Base-by-base conservation (phyloP, 2,888 invertebrate species). In the Deilephila porcellus region DNA sequence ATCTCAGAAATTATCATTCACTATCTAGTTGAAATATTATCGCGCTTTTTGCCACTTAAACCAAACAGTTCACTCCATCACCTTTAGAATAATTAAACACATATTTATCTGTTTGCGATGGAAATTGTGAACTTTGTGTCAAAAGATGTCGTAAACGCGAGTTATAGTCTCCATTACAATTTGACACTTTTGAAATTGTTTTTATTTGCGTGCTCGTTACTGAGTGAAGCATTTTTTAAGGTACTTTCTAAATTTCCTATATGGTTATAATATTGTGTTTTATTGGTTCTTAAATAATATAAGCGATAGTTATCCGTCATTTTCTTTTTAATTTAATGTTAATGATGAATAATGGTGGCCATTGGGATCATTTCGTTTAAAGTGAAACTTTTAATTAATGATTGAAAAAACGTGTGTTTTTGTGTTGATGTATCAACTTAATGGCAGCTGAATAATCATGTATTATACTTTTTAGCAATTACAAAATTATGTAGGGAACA, bases 31-130 rank as follows among this genome's bases (percentile, higher is more conserved):
- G 52, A 25, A 45, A 52, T 67, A 67, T 52, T 17, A 20, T 1
- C n/a, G 45, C 45, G 7, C 14, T 67, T 67, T 67, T 67, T 67
- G 17, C 67, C 45, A 52, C 25, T 64, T 19, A 25, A 45, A 67
- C 67, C 67, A 34, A 67, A 56, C 56, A 56, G 56, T 63, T 5
- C 52, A 52, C 4, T 52, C 25, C 45, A 25, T 67, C 67, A 67
- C 67, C 67, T 52, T 52, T 67, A 4, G 67, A 52, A 67, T 67
- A 67, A 67, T 67, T 67, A 67, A 67, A 67, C 25, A 73, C 73
- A 74, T 74, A 74, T 76, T 71, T 73, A 74, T 56, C 71, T 37
- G 56, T 59, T 71, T 56, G 59, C 20, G 56, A 71, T 73, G 67
- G 67, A 52, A 67, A 67, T 67, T 67, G 45, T 67, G 67, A 67